Evolutionary conservation across 2,113 vertebrate genomes (phyloP), one percentile per base, ranked within the genome.

Genomic region (Aviceda subcristata): DNA sequence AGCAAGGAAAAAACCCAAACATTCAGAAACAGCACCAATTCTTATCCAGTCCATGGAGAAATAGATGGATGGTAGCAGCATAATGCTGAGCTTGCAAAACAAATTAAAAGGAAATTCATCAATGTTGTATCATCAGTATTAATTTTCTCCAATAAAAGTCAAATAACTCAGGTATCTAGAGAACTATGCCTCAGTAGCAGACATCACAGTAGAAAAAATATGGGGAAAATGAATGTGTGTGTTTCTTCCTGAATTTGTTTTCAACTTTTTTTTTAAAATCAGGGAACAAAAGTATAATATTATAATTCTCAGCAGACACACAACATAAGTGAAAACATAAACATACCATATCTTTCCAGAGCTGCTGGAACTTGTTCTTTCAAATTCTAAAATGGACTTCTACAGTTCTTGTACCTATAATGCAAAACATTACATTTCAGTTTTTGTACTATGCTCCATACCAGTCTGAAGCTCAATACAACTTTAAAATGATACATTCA

Each of bases 311-410:
- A 87, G 29, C 11, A 76, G 34, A 74, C 5, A 88, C 38, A 66
- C 3, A 87, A 66, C 18, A 12, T 76, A 91, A 93, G 34, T 51
- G 41, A 96, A 96, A 96, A 95, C 30, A 68, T 36, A 97, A 96
- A 98, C 97, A 81, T 98, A 98, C 98, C 98, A 98, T 98, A 97
- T 97, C 97, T 96, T 97, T 94, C 80, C 96, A 97, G 94, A 92
- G 97, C 94, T 98, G 97, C 91, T 97, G 96, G 95, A 95, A 88
- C 84, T 87, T 95, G 86, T 87, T 91, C 93, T 97, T 98, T 96
- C 96, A 92, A 94, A 96, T 92, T 98, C 88, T 97, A 96, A 94
- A 96, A 80, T 24, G 48, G 93, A 90, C 78, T 97, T 96, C 97
- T 94, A 97, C 77, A 83, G 95, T 94, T 97, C 97, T 96, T 95